A percentile compares a stretch with the other conserved stretches of the same genome.
Evolutionary conservation across 2,113 vertebrate species (phyloP).

Genomic region (Cairina moschata): DNA sequence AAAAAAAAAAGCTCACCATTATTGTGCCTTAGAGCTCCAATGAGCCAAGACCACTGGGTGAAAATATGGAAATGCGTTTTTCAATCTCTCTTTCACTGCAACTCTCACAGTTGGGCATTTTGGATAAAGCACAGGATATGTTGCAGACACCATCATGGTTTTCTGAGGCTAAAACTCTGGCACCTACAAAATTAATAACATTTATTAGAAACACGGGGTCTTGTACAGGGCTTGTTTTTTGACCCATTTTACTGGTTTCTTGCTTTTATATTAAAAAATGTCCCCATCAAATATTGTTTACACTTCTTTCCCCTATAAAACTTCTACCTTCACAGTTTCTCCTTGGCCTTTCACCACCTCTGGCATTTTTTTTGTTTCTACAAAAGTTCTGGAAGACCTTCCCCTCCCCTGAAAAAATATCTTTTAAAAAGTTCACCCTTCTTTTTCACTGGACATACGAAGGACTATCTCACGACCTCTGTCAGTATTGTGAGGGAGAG

Average conservation of each 20-base stretch:
- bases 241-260: not conserved
- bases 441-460: not conserved
- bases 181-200: not conserved
- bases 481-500: not conserved
- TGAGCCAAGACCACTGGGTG: slow-evolving; percentile 4
- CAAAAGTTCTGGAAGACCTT: not conserved
- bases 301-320: not conserved
- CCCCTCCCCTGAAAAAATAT: not conserved
- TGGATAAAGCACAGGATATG: slow-evolving; percentile 6
- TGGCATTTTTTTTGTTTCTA: not conserved
- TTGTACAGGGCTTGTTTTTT: not conserved
- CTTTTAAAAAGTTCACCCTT: not conserved
- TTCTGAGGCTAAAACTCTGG: not conserved
- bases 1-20: not conserved
- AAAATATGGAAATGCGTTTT: slow-evolving; percentile 28
- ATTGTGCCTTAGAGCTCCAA: slow-evolving; percentile 52
- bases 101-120: not conserved
- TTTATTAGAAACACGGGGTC: slow-evolving; percentile 14
- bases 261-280: not conserved
- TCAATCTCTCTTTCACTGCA: not conserved
- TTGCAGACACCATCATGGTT: not conserved
- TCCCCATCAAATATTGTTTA: not conserved
- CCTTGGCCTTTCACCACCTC: not conserved
- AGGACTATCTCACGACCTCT: not conserved
- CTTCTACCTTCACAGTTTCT: not conserved